Evolutionary conservation across 2,888 invertebrate species (phyloP).

Genomic region (Biston stratarius): DNA sequence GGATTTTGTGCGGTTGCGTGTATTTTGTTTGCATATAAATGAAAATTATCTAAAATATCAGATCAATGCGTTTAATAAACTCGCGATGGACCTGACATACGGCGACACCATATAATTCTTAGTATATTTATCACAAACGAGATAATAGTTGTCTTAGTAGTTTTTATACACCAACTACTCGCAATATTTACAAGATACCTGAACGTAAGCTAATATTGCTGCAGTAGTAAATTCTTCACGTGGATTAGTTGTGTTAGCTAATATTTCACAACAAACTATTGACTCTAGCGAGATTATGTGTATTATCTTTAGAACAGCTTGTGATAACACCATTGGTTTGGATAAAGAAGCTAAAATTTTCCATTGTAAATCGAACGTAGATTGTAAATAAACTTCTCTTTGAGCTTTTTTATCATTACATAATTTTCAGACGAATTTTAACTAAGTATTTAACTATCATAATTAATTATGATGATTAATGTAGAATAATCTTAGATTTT

Average conservation of each 20-base stretch:
- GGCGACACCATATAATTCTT: too few species aligned
- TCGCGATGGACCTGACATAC: too few species aligned
- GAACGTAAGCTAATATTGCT: constrained; percentile 57
- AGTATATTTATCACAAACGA: constrained; percentile 27
- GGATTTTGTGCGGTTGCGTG: neutral
- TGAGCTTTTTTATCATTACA: constrained; percentile 4
- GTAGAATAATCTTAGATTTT: too few species aligned
- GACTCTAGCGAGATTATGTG: constrained; percentile 61
- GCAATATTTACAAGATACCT: constrained; percentile 44
- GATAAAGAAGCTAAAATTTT: constrained; percentile 66
- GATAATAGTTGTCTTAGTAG: constrained; percentile 27
- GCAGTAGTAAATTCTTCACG: constrained; percentile 57
- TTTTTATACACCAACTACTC: constrained; percentile 30
- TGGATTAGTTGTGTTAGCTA: constrained; percentile 52
- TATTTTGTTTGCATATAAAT: neutral
- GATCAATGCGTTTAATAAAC: neutral
- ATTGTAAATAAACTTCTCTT: constrained; percentile 35
- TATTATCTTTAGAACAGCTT: constrained; percentile 61
- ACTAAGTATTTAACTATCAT: neutral
- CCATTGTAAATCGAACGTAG: constrained; percentile 63
- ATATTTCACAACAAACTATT: constrained; percentile 66
- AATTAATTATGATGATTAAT: too few species aligned
- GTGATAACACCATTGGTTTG: constrained; percentile 58
- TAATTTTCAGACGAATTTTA: neutral
- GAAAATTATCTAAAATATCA: constrained; percentile 2